Evolutionary conservation across 2,113 vertebrate genomes (phyloP).

Genomic region (Steatornis caripensis): DNA sequence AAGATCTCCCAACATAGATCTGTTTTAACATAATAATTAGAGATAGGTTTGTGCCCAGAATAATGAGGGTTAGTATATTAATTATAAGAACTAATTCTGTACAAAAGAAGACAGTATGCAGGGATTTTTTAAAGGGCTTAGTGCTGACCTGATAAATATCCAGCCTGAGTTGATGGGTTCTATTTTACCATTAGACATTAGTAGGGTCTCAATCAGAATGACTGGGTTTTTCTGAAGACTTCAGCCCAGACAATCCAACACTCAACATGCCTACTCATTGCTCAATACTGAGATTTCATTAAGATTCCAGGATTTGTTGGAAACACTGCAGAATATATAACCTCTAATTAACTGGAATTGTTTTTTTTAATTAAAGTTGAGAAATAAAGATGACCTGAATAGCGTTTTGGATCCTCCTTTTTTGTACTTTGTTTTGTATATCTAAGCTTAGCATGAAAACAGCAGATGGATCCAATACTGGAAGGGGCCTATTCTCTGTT

Average conservation of each 20-base stretch:
- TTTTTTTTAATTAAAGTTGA: not conserved
- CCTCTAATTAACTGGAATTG: not conserved
- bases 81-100: not conserved
- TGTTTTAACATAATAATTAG: not conserved
- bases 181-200: not conserved
- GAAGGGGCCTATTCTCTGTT: not conserved
- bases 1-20: not conserved
- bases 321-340: not conserved
- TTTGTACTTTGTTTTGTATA: not conserved
- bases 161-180: not conserved
- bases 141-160: not conserved
- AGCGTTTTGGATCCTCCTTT: not conserved
- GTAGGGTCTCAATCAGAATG: not conserved
- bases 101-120: not conserved
- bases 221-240: not conserved
- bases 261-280: not conserved
- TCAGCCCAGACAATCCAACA: not conserved
- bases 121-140: not conserved
- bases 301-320: not conserved
- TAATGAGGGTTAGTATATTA: not conserved
- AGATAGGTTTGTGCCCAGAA: not conserved
- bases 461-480: slow-evolving; percentile 18
- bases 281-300: not conserved
- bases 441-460: not conserved
- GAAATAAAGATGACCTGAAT: not conserved